A percentile compares a stretch with the other conserved stretches of the same genome.
These are phyloP conservation scores for Phasia obesa DNA, from an alignment of 2,888 invertebrate genomes.

Conservation along the genomic window DNA sequence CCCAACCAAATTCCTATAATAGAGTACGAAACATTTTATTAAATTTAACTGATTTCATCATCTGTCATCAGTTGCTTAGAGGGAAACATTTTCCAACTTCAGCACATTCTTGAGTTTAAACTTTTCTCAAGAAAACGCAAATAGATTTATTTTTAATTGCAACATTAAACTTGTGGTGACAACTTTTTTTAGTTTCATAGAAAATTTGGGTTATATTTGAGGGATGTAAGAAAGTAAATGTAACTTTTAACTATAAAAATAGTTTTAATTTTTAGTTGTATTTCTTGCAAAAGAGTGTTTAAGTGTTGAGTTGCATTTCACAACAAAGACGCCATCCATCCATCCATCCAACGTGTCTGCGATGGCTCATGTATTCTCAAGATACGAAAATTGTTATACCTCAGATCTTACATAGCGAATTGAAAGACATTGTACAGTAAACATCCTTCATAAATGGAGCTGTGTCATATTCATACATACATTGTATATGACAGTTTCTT, in stretches of 20 bases:
- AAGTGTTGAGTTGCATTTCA: conserved; percentile 16
- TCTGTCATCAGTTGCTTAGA: background rate
- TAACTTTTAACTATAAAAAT: conserved; percentile 21
- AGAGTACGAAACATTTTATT: too few species aligned
- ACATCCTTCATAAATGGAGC: too few species aligned
- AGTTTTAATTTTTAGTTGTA: conserved; percentile 2
- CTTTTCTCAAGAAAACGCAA: conserved; percentile 23
- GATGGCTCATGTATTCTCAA: too few species aligned
- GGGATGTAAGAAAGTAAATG: conserved; percentile 1
- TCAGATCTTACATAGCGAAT: too few species aligned
- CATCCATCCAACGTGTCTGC: background rate
- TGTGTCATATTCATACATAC: too few species aligned
- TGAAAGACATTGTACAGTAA: too few species aligned
- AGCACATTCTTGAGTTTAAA: conserved; percentile 46
- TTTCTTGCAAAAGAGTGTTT: conserved; percentile 10
- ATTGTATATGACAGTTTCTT: too few species aligned
- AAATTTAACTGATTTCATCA: too few species aligned
- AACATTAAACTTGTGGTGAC: conserved; percentile 47
- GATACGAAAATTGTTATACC: too few species aligned
- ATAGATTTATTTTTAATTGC: conserved; percentile 63
- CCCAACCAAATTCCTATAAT: too few species aligned
- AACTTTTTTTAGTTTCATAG: conserved; percentile 40
- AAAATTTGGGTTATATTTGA: background rate
- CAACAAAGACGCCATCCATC: conserved; percentile 10
- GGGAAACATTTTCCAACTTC: conserved; percentile 33